Base-by-base conservation (phyloP, 1,140 invertebrate genomes). In the Nasonia vitripennis region DNA sequence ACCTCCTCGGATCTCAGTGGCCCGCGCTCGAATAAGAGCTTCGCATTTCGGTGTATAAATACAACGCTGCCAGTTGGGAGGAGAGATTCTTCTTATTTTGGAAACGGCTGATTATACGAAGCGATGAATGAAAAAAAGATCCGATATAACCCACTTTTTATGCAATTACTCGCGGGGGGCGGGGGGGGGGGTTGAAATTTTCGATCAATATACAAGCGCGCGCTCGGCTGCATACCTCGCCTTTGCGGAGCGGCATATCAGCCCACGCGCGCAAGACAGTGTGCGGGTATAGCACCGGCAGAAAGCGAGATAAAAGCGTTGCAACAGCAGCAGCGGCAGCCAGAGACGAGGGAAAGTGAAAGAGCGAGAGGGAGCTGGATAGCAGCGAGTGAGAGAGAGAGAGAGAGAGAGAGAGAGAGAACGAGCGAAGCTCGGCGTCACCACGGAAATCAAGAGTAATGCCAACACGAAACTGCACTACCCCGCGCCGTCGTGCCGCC, bases 391-490 rank as follows among this genome's bases (percentile, higher is more conserved):
- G 23, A 78, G 67, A 55, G 48, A 75, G 73, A 89, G 85, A 80
- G 86, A 86, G n/a, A n/a, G n/a, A 78, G 67, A 45, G 48, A 75
- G 73, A 88, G 86, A 80, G 90, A 88, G 89, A 88, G 87, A 87
- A 87, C 78, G 80, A 27, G 77, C 87, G 86, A 88, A 89, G 90
- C 90, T 90, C 89, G 90, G 90, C 92, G 93, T 93, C 92, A 92
- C 91, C 90, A 89, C 92, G 92, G 91, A 93, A 93, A 93, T 93
- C 92, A 93, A 93, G 92, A 93, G 91, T 93, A 93, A 93, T 93
- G 92, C 93, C 92, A 93, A 93, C 93, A 93, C 91, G 92, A 93
- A 93, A 93, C 92, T 93, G 92, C 92, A 92, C 93, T 93, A 93
- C 93, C 91, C 92, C 93, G 91, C 92, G 89, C 87, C 84, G 85